phyloP scores from a whole-genome alignment of 2,888 invertebrate genomes.

The Gortyna flavago region DNA sequence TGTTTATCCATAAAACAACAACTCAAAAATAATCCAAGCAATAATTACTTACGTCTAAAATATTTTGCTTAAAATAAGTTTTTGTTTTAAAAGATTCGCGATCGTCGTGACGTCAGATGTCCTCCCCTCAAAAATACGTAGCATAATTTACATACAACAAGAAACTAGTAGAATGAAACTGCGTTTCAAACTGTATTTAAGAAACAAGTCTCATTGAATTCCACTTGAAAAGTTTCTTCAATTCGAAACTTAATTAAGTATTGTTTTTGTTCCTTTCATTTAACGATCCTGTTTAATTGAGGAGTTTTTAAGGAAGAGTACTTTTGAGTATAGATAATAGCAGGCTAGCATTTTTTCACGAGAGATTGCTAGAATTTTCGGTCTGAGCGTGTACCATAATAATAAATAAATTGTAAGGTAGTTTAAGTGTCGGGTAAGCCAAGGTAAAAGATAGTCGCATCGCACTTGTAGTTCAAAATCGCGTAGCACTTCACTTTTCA shows the following conservation, averaged over 20 bases:
- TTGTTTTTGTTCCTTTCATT: slow-evolving; percentile 83
- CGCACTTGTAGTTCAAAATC: background rate
- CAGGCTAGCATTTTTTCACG: background rate
- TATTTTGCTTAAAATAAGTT: background rate
- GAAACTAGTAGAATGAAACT: slow-evolving; percentile 59
- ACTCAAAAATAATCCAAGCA: background rate
- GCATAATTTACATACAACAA: slow-evolving; percentile 55
- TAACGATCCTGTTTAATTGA: slow-evolving; percentile 82
- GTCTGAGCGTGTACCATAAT: background rate
- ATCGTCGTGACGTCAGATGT: slow-evolving; percentile 19
- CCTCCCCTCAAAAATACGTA: slow-evolving; percentile 20
- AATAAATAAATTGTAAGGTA: background rate
- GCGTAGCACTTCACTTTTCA: background rate
- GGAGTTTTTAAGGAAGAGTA: slow-evolving; percentile 76
- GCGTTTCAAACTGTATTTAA: slow-evolving; percentile 63
- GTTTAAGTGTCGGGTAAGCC: background rate
- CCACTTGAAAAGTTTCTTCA: slow-evolving; percentile 72
- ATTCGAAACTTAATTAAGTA: slow-evolving; percentile 82
- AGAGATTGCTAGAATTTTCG: background rate
- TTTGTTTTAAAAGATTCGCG: background rate
- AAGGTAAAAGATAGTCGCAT: background rate
- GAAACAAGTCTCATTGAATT: slow-evolving; percentile 73
- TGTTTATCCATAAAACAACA: background rate
- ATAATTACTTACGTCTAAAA: background rate
- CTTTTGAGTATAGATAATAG: slow-evolving; percentile 31